phyloP scores from a whole-genome alignment of 2,797 vertebrate genomes.

The Hapalemur alaotrensis region DNA sequence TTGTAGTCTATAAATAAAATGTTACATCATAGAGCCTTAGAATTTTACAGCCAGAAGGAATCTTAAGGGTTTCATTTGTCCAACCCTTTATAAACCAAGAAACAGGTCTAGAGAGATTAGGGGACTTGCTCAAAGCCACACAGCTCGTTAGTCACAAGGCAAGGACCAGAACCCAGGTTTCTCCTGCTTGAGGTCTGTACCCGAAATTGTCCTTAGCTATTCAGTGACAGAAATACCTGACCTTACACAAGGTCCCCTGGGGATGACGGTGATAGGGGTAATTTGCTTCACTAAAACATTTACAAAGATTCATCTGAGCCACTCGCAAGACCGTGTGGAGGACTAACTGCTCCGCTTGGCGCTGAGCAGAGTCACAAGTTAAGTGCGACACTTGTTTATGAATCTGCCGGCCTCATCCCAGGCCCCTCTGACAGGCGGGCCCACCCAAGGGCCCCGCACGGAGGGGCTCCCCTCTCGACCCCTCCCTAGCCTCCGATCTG shows the following conservation, averaged over 20 bases:
- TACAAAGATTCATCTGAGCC: not conserved
- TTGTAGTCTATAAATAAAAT: conserved; percentile 29
- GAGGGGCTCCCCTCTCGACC: not conserved
- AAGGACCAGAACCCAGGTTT: not conserved
- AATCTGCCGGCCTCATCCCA: not conserved
- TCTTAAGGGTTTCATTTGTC: not conserved
- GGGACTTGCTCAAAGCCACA: not conserved
- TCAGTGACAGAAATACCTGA: not conserved
- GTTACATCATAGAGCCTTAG: conserved; percentile 57
- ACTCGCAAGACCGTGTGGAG: not conserved
- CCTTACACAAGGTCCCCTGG: not conserved
- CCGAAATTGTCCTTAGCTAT: not conserved
- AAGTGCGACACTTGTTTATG: not conserved
- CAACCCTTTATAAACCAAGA: not conserved
- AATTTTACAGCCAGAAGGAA: conserved; percentile 38
- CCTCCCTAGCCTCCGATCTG: not conserved
- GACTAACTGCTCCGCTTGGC: not conserved
- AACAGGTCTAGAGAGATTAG: not conserved
- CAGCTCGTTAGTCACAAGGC: not conserved
- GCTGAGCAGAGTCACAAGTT: not conserved
- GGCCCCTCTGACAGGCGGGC: not conserved
- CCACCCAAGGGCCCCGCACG: not conserved
- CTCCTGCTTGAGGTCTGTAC: not conserved
- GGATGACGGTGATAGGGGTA: not conserved
- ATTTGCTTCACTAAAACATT: not conserved